Evolutionary conservation across 2,113 vertebrate species (phyloP), one percentile per base, ranked within the genome.

Genomic region (Aepyceros melampus): DNA sequence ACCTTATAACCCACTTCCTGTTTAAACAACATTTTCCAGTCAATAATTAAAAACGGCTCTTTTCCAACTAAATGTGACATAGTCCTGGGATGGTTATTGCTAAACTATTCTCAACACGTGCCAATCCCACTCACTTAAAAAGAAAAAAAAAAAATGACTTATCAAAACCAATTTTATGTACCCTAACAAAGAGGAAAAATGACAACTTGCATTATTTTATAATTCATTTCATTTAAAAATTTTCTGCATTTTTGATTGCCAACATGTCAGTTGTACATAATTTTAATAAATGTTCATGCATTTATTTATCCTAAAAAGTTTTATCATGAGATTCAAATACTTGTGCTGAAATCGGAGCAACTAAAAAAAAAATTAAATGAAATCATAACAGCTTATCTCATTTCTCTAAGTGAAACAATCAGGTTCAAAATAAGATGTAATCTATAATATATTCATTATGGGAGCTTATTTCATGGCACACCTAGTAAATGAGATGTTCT

Each of bases 11-110:
- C 16, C 51, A 92, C 14, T 91, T 40, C 36, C 45, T 53, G 25
- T 79, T 64, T 82, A 62, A 89, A 58, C 45, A 93, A 43, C 5
- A 67, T 87, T 96, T 89, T 84, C 45, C 29, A 92, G 74, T 51
- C 51, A 90, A 79, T 67, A 95, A 56, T 86, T 89, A 36, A 91
- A 96, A 96, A 86, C 3, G 82, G 14, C 23, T 92, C 83, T 96
- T 89, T 89, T 81, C 87, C 71, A 89, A 86, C 7, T 87, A 29
- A 93, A 64, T 12, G 19, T 45, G 51, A 74, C 19, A 94, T 4
- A 85, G 31, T 60, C 12, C 40, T 16, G 3, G 40, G 49, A 84
- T 40, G 79, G 60, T 27, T 89, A 88, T 45, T 96, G 58, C 47
- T 84, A 85, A 93, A 89, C 5, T 45, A 94, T 29, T 64, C 31